Base-by-base conservation (phyloP, 2,888 invertebrate species). In the Caenorhabditis macrosperma region DNA sequence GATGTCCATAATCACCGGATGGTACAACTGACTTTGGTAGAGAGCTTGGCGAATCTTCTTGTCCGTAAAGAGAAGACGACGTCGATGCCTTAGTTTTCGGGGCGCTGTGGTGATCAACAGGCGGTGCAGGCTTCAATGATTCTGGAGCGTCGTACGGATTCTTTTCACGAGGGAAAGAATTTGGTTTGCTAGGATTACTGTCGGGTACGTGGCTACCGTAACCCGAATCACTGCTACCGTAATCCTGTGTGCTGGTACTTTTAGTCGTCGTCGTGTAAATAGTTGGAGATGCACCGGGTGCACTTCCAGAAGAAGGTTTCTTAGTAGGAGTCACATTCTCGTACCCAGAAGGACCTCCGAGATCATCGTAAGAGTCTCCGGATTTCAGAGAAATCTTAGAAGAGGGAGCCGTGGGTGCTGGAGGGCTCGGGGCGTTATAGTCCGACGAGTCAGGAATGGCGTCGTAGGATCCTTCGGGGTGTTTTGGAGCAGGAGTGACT, bases 201-300 rank as follows among this genome's bases (percentile, higher is more conserved):
- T 33, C 33, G 5, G 5, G 33, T 7, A 33, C 33, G 10, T 33
- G n/a, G n/a, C n/a, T 33, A 5, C 38, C 38, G 12, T 38, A 38
- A 5, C 38, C 38, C 9, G 38, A 10, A 12, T 38, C 38, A 5
- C 15, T 38, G 38, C 2, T 38, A 38, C 7, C 12, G 10, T 33
- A 33, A 7, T 33, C 33, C 10, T 33, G 33, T 3, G 38, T 3
- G 12, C 15, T 38, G 9, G 7, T n/a, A n/a, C n/a, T n/a, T n/a
- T n/a, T n/a, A n/a, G n/a, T 38, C 12, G 38, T 30, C 12, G 55
- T 50, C 5, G 26, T 26, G 2, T 46, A 17, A 20, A 17, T 10
- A 4, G 5, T 17, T 15, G 54, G 66, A 7, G 20, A 30, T 1
- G 57, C 30, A 3, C 68, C 57, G 20, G 68, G 68, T 20, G 68